Conservation (phyloP, 2,113 vertebrate species). For the Ctenodactylus gundi region DNA sequence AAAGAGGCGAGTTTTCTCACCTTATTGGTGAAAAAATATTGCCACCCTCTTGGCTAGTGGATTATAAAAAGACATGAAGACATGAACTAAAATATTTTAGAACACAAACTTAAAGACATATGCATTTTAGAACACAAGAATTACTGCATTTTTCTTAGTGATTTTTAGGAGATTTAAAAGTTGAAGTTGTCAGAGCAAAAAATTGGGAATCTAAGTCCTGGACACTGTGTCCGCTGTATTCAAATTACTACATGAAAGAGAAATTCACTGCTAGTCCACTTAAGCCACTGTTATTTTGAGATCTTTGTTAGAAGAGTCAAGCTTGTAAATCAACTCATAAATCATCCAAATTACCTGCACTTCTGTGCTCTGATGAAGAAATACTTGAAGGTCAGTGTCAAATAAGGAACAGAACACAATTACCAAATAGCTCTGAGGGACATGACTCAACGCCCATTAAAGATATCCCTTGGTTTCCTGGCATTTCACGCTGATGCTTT, state of each 20-base stretch:
- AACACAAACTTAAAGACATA: not conserved
- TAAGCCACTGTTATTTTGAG: not conserved
- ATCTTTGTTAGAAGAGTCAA: not conserved
- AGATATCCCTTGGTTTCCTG: not conserved
- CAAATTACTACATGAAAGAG: not conserved
- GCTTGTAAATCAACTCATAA: not conserved
- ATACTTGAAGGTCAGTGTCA: not conserved
- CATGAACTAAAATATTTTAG: not conserved
- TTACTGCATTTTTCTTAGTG: not conserved
- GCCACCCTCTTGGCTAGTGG: not conserved
- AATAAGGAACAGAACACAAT: not conserved
- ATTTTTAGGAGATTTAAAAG: not conserved
- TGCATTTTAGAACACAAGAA: not conserved
- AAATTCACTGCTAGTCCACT: not conserved
- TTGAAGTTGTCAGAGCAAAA: not conserved
- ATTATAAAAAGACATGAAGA: not conserved
- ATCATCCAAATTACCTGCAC: not conserved
- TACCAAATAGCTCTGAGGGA: not conserved
- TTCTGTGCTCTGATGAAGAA: not conserved
- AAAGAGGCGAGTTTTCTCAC: not conserved
- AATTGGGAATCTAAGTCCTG: not conserved
- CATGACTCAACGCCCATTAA: not conserved
- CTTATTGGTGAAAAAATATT: not conserved
- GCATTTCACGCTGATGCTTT: not conserved
- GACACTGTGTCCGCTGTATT: not conserved